These are phyloP conservation scores for Phyllotis vaccarum DNA, from an alignment of 2,797 vertebrate species.

Conservation along the genomic window DNA sequence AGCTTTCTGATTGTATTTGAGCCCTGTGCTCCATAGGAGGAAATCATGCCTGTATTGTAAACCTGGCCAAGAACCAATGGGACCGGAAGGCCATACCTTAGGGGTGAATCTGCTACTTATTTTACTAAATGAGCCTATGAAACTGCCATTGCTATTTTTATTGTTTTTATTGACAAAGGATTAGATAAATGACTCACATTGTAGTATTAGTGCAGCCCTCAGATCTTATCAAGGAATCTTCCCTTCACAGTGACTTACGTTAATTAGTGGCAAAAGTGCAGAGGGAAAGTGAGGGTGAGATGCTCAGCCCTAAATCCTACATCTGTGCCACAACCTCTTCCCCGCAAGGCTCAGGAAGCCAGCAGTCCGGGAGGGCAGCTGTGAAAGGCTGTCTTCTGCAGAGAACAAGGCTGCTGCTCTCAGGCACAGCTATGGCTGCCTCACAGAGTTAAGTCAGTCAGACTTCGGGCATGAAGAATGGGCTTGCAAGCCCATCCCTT, in stretches of 20 bases:
- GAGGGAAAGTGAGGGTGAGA: not conserved
- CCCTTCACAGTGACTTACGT: not conserved
- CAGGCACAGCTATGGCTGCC: not conserved
- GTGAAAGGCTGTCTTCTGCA: not conserved
- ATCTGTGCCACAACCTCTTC: not conserved
- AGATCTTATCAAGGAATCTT: not conserved
- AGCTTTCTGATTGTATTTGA: not conserved
- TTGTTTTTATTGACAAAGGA: no score
- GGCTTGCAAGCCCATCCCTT: not conserved
- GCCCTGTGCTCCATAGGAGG: no score
- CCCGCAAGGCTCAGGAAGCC: not conserved
- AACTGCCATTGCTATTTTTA: not conserved
- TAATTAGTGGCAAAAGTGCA: not conserved
- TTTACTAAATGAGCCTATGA: not conserved
- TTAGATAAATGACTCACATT: no score
- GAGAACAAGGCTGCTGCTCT: not conserved
- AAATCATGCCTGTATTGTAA: not conserved
- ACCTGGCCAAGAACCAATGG: not conserved
- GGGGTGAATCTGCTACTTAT: not conserved
- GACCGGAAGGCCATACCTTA: not conserved
- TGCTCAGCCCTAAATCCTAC: not conserved
- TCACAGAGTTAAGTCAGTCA: not conserved
- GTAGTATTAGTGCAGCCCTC: not conserved
- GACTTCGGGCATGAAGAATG: not conserved
- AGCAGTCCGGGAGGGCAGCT: not conserved